Percentiles rank a stretch among this genome's conserved stretches.
Conservation (phyloP, 1,140 invertebrate genomes). For the Apis cerana region DNA sequence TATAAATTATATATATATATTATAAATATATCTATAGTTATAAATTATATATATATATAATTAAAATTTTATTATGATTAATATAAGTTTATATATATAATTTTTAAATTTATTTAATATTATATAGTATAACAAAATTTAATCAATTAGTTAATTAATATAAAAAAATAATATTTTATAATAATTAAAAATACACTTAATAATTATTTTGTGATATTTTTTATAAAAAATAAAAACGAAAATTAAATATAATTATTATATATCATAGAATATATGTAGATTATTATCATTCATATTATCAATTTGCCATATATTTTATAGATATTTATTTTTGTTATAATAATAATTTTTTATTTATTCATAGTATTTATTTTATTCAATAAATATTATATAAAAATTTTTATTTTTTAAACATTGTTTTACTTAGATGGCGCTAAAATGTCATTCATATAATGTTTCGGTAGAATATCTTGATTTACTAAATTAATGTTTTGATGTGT, state of each 20-base stretch:
- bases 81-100: neutral
- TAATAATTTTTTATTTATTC: neutral
- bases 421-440: slow-evolving; percentile 6
- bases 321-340: neutral
- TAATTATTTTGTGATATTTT: neutral
- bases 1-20: neutral
- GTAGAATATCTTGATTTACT: neutral
- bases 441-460: neutral
- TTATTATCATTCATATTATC: neutral
- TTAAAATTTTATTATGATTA: neutral
- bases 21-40: no score
- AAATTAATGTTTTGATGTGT: neutral
- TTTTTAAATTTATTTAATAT: neutral
- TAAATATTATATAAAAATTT: no score
- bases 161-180: neutral
- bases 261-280: neutral
- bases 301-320: neutral
- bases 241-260: neutral
- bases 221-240: neutral
- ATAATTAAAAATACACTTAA: neutral
- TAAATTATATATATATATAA: neutral
- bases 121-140: neutral
- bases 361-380: neutral
- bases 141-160: neutral
- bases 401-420: neutral